These are phyloP conservation scores for Emydoidea blandingii DNA, from an alignment of 2,797 vertebrate species.

Conservation along the genomic window DNA sequence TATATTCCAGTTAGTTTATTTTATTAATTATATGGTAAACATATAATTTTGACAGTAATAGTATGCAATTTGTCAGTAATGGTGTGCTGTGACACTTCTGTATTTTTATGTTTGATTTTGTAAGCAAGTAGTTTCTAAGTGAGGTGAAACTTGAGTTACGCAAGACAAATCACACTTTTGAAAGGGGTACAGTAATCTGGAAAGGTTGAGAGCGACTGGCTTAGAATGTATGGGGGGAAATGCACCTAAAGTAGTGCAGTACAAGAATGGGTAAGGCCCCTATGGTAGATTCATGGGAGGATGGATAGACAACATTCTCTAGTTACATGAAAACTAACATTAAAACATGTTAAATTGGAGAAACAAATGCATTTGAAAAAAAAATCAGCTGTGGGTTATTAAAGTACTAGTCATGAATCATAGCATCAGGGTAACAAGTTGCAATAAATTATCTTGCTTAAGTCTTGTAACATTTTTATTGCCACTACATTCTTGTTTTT, in stretches of 20 bases:
- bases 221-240: background rate
- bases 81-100: too few species aligned
- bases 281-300: background rate
- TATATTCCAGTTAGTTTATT: too few species aligned
- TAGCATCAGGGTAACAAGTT: slow-evolving; percentile 24
- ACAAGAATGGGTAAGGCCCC: background rate
- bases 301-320: background rate
- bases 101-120: too few species aligned
- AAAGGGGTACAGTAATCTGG: too few species aligned
- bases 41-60: too few species aligned
- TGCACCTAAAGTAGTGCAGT: background rate
- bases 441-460: slow-evolving; percentile 30
- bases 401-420: slow-evolving; percentile 36
- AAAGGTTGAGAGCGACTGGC: too few species aligned
- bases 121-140: too few species aligned
- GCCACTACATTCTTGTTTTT: background rate
- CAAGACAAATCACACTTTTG: too few species aligned
- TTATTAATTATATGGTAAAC: too few species aligned
- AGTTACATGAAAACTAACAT: background rate
- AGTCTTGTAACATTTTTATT: background rate
- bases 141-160: too few species aligned
- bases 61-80: too few species aligned
- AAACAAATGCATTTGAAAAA: slow-evolving; percentile 19
- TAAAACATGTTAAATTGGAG: background rate
- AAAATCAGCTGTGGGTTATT: slow-evolving; percentile 12